Base-by-base conservation (phyloP, 1,140 invertebrate species). In the Tribolium castaneum region DNA sequence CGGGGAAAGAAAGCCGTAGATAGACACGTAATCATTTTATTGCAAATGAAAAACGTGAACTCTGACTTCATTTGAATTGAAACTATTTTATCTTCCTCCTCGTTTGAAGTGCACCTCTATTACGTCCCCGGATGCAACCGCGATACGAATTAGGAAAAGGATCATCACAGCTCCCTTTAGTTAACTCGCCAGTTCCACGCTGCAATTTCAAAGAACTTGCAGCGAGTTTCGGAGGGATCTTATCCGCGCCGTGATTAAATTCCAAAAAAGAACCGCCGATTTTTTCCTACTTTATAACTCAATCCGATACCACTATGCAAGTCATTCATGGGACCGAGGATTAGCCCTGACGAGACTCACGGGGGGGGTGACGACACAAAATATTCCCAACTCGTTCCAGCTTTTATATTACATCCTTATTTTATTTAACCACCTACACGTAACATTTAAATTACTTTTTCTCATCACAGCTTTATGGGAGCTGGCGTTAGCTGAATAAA, bases 21-120 rank as follows among this genome's bases (percentile, higher is more conserved):
- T 78, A 78, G 76, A 78, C 78, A 79, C 78, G 78, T 79, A 79
- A 79, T 79, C 78, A 76, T 79, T 79, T 79, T 79, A 79, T 79
- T 76, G 78, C 78, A 76, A 76, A 79, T 79, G 78, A 79, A 79
- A 79, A 79, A 79, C 78, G 78, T 79, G 78, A 70, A 79, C 72
- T 50, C 59, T 25, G 45, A 56, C 19, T 70, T 76, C 59, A 76
- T 76, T 76, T 76, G 59, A 76, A 76, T 66, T 76, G 75, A 76
- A 76, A 76, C 75, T 70, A 76, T 76, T 76, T 76, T 52, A 76
- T 76, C 66, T 16, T 19, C 35, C 22, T 76, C 54, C 51, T 76
- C 75, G 59, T 76, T 75, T 35, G 52, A 75, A 75, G 35, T 75
- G 74, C 30, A 66, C 56, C 71, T 9, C 51, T 75, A 75, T 75